phyloP scores from a whole-genome alignment of 2,113 vertebrate species.

The Calyptomena viridis region DNA sequence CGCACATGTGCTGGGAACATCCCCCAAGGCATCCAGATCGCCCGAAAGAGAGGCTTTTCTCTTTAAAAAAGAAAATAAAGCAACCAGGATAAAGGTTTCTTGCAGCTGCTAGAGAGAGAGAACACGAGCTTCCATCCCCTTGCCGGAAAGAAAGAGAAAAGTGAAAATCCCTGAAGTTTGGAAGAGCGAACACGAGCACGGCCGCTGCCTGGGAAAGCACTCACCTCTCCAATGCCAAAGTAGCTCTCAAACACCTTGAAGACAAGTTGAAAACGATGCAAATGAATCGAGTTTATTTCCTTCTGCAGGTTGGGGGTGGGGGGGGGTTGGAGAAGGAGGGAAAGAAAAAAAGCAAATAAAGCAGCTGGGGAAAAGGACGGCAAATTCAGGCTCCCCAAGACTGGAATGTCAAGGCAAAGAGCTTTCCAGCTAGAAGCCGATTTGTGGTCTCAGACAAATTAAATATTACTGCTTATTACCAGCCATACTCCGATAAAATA shows the following conservation, averaged over 20 bases:
- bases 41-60: rapidly evolving
- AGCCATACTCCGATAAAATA: conserved; percentile 80
- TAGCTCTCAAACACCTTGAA: conserved; percentile 53
- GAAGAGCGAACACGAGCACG: conserved; percentile 3
- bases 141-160: background rate
- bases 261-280: conserved; percentile 56
- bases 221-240: conserved; percentile 71
- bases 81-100: background rate
- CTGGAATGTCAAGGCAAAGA: conserved; percentile 15
- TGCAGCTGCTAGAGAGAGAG: background rate
- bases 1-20: background rate
- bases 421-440: conserved; percentile 65
- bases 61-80: background rate
- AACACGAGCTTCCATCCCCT: background rate
- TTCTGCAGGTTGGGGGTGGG: conserved; percentile 39
- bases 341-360: background rate
- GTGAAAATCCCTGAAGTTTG: background rate
- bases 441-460: conserved; percentile 76
- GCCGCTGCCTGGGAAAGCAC: conserved; percentile 44
- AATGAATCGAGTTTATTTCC: conserved; percentile 63
- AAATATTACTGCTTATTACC: conserved; percentile 81
- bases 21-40: background rate
- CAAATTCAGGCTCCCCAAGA: conserved; percentile 23
- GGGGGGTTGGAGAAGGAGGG: background rate
- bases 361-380: background rate